Conservation (phyloP, 2,888 invertebrate species). For the Netelia virgata region DNA sequence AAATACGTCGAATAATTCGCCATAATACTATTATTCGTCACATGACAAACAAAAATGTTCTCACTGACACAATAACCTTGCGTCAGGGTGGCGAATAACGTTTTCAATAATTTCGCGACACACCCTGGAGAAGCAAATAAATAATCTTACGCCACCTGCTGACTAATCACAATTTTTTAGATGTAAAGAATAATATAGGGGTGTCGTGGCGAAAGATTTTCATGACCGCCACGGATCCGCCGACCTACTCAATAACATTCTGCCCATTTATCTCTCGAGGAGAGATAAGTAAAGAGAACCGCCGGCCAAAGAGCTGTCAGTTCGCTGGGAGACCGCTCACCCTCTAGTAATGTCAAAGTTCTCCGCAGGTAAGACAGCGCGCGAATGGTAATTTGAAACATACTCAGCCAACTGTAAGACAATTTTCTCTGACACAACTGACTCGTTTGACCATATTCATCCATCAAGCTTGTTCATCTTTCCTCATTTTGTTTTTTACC, state of each 20-base stretch:
- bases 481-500: too few relatives aligned
- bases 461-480: too few relatives aligned
- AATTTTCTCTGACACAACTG: too few relatives aligned
- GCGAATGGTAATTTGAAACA: too few relatives aligned
- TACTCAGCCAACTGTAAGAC: too few relatives aligned
- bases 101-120: slow-evolving; percentile 54
- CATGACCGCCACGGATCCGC: slow-evolving; percentile 48
- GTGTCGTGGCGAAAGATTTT: slow-evolving; percentile 53
- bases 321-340: neutral
- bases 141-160: slow-evolving; percentile 49
- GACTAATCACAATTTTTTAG: slow-evolving; percentile 64
- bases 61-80: slow-evolving; percentile 58
- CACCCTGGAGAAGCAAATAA: neutral
- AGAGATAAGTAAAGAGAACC: neutral
- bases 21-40: slow-evolving; percentile 65
- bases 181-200: slow-evolving; percentile 46
- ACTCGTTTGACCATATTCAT: too few relatives aligned
- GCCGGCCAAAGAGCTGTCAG: neutral
- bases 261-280: slow-evolving; percentile 24
- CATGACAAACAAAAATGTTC: slow-evolving; percentile 64
- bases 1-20: slow-evolving; percentile 47
- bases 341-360: too few relatives aligned
- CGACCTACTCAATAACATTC: slow-evolving; percentile 62
- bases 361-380: too few relatives aligned
- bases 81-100: slow-evolving; percentile 25